phyloP scores from a whole-genome alignment of 2,113 vertebrate species.

The Thamnophis sirtalis region DNA sequence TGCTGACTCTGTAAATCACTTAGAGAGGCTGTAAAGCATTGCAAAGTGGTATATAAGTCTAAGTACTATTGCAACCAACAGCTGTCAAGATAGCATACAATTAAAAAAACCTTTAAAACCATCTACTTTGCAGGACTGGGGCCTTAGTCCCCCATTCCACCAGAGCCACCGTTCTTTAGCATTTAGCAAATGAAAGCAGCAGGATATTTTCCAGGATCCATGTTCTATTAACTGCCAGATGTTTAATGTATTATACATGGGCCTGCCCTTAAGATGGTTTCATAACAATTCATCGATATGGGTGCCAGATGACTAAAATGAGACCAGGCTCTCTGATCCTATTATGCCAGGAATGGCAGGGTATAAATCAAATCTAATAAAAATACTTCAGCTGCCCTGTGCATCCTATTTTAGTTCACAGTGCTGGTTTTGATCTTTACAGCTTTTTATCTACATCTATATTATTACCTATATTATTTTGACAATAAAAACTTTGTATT shows the following conservation, averaged over 20 bases:
- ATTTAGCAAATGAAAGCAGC: background rate
- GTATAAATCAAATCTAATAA: background rate
- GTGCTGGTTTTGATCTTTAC: background rate
- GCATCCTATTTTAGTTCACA: background rate
- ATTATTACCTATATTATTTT: background rate
- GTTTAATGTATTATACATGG: too few relatives aligned
- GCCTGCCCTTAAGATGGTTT: background rate
- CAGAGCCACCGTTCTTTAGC: background rate
- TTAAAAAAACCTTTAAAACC: background rate
- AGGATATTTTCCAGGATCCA: background rate
- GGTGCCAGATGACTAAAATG: background rate
- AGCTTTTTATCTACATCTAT: background rate
- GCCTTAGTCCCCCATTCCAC: background rate
- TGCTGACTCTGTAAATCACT: too few relatives aligned
- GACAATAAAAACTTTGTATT: background rate
- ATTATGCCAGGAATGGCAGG: background rate
- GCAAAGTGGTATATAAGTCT: too few relatives aligned
- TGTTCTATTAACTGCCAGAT: background rate
- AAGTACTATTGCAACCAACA: background rate
- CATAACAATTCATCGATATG: background rate
- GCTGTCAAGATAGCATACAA: too few relatives aligned
- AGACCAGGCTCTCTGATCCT: background rate
- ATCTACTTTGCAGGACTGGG: background rate
- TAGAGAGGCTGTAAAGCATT: too few relatives aligned
- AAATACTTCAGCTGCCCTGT: background rate